Evolutionary conservation across 2,888 invertebrate species (phyloP).

Genomic region (Aphidoletes aphidimyza): DNA sequence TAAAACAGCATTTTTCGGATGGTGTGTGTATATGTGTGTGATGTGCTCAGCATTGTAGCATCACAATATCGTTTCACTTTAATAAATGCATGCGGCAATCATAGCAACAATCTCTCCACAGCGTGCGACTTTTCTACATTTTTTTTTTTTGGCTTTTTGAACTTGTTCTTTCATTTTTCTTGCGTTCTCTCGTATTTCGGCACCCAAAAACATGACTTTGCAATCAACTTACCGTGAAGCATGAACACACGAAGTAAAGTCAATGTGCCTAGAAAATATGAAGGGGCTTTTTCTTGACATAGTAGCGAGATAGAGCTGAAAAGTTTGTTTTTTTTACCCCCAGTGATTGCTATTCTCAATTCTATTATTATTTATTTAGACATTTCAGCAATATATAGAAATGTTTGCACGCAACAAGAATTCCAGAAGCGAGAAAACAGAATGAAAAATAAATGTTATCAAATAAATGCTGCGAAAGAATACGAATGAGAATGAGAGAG

Average conservation of each 20-base stretch:
- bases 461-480: neutral
- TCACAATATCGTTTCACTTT: neutral
- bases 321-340: no score
- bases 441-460: neutral
- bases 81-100: conserved; percentile 39
- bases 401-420: neutral
- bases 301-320: neutral
- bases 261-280: neutral
- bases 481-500: neutral
- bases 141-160: conserved; percentile 33
- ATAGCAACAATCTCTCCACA: neutral
- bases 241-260: neutral
- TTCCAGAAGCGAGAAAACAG: neutral
- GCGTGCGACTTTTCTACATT: conserved; percentile 9
- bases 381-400: neutral
- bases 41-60: neutral
- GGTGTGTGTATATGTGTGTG: neutral
- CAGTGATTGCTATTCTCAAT: neutral
- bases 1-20: neutral
- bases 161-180: neutral
- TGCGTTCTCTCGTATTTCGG: neutral
- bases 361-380: conserved; percentile 11
- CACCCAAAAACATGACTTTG: neutral
- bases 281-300: neutral
- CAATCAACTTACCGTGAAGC: conserved; percentile 46